phyloP scores from a whole-genome alignment of 2,113 vertebrate species.

The Ginglymostoma cirratum region DNA sequence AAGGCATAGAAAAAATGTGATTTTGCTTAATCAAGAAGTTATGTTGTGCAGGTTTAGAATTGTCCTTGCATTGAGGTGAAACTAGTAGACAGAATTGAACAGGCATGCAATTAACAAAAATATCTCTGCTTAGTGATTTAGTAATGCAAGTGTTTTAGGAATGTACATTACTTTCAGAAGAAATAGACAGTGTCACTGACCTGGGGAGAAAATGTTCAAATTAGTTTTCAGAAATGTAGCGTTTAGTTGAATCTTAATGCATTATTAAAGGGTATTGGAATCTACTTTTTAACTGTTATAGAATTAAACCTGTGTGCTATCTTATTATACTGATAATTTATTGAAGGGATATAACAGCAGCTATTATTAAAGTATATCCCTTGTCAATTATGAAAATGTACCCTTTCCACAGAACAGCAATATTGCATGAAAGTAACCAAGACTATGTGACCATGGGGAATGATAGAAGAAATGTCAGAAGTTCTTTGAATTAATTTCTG shows the following conservation, averaged over 20 bases:
- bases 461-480: constrained; percentile 6
- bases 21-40: constrained; percentile 34
- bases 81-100: neutral
- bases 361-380: neutral
- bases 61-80: constrained; percentile 31
- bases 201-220: neutral
- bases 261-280: neutral
- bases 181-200: neutral
- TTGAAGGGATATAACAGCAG: neutral
- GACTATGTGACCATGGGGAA: neutral
- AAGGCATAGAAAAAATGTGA: constrained; percentile 10
- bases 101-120: constrained; percentile 1
- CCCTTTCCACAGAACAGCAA: neutral
- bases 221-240: neutral
- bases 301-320: neutral
- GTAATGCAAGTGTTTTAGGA: neutral
- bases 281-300: neutral
- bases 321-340: constrained; percentile 3
- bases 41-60: constrained; percentile 23
- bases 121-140: neutral
- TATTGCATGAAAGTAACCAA: neutral
- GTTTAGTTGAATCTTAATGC: neutral
- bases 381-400: neutral
- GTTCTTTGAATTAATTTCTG: neutral
- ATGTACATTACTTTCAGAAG: neutral